Percentiles rank a stretch among this genome's conserved stretches.
Evolutionary conservation across 1,140 invertebrate species (phyloP).

Genomic region (Papilio aristodemus): DNA sequence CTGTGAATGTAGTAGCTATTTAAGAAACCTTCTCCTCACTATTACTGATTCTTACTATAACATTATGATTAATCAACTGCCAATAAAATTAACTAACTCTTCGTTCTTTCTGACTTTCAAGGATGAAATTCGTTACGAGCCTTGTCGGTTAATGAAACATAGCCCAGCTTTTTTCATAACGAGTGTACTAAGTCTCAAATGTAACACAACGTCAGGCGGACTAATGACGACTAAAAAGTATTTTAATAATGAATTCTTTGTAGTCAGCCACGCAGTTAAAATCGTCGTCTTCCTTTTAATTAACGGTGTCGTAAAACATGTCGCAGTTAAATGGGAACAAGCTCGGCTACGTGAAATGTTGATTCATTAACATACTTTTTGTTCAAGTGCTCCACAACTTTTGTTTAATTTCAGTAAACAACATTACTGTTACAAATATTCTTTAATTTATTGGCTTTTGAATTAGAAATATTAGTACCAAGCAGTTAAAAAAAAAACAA

Average conservation of each 20-base stretch:
- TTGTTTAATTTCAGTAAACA: background rate
- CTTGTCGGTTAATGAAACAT: too few relatives aligned
- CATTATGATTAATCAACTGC: too few relatives aligned
- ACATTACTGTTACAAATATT: background rate
- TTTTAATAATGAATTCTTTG: slow-evolving; percentile 34
- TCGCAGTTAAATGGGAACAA: slow-evolving; percentile 30
- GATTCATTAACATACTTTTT: slow-evolving; percentile 26
- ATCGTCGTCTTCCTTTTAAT: slow-evolving; percentile 35
- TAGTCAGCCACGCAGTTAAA: slow-evolving; percentile 32
- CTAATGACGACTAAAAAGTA: slow-evolving; percentile 26
- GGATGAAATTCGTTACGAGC: too few relatives aligned
- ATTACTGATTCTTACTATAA: too few relatives aligned
- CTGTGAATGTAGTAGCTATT: too few relatives aligned
- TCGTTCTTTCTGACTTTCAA: too few relatives aligned
- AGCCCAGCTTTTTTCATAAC: background rate
- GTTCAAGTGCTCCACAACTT: background rate
- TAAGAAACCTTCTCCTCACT: too few relatives aligned
- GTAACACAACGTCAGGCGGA: slow-evolving; percentile 17
- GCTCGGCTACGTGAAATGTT: slow-evolving; percentile 23
- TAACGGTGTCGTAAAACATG: slow-evolving; percentile 35
- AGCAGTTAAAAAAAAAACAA: too few relatives aligned
- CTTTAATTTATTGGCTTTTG: background rate
- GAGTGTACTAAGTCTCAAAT: background rate
- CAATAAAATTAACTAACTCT: too few relatives aligned
- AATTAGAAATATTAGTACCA: too few relatives aligned